phyloP scores from a whole-genome alignment of 2,888 invertebrate genomes.

The Agrochola macilenta region DNA sequence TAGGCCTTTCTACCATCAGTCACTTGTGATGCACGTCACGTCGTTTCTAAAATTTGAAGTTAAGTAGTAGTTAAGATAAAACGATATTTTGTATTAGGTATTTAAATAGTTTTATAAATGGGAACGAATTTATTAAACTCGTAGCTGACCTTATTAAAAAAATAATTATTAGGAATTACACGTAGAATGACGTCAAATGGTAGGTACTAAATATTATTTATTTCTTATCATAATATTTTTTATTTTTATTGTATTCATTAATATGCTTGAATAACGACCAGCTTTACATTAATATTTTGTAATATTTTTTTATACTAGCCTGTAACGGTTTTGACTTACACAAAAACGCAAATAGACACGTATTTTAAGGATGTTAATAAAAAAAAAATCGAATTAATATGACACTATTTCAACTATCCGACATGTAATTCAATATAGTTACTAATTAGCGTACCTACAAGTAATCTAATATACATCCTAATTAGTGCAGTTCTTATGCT shows the following conservation, averaged over 20 bases:
- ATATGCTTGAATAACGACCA: neutral
- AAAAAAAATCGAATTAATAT: slow-evolving; percentile 1
- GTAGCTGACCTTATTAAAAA: neutral
- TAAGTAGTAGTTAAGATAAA: neutral
- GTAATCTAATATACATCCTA: slow-evolving; percentile 14
- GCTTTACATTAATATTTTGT: neutral
- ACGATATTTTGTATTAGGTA: neutral
- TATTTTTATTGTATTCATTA: neutral
- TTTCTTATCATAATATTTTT: neutral
- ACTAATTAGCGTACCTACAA: neutral
- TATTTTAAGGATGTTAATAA: neutral
- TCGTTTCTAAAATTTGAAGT: neutral
- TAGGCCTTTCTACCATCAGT: neutral
- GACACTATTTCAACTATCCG: neutral
- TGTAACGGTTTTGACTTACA: neutral
- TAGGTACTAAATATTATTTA: neutral
- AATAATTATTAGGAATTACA: neutral
- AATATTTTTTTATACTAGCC: neutral
- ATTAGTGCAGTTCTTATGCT: slow-evolving; percentile 6
- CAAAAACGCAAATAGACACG: slow-evolving; percentile 13
- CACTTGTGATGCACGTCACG: neutral
- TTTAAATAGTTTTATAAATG: neutral
- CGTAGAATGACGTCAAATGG: slow-evolving; percentile 1
- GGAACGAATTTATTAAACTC: neutral
- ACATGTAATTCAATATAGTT: slow-evolving; percentile 3